Base-by-base conservation (phyloP, 2,797 vertebrate genomes). In the Novumbra hubbsi region DNA sequence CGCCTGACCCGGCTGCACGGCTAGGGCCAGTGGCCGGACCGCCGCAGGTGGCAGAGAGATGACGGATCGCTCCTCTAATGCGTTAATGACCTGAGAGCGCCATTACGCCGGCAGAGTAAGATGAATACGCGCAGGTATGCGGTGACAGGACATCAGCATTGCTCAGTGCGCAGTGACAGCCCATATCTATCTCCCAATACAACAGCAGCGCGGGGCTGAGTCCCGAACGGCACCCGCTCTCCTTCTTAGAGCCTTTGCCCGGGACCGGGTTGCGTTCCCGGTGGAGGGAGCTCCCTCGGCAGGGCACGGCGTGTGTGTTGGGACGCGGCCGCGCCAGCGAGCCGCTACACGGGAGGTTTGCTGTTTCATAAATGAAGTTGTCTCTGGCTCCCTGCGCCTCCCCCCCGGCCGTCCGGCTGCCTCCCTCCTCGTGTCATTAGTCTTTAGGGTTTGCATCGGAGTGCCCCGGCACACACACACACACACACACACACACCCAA, bases 311-410 rank as follows among this genome's bases (percentile, higher is more conserved):
- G 55, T 11, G 9, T 4, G 8, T 11, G 21, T 60, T 60, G n/a
- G 12, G 87, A 89, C 78, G 87, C 84, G 85, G 83, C 85, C 84
- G 73, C 79, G 80, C 74, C 90, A 91, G 85, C 88, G 90, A 89
- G 91, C 85, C 87, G 85, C 91, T 90, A 87, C 90, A 90, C 84
- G 89, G 88, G 87, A 92, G 89, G 88, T 88, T 90, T 87, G 86
- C 85, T 85, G 81, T 88, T 88, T 90, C 90, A 90, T 89, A 91
- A 92, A 92, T 92, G 88, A 92, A 92, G 88, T 90, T 89, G 90
- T 92, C 89, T 90, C 91, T 90, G 87, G 89, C 89, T 89, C 90
- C 88, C 88, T 88, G 85, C 85, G 90, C 87, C 90, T n/a, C 75
- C 55, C 80, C 77, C 85, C 87, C 85, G n/a, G 86, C 90, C 89